These are phyloP conservation scores for Sclerurus mexicanus DNA, from an alignment of 2,113 vertebrate species.

Conservation along the genomic window DNA sequence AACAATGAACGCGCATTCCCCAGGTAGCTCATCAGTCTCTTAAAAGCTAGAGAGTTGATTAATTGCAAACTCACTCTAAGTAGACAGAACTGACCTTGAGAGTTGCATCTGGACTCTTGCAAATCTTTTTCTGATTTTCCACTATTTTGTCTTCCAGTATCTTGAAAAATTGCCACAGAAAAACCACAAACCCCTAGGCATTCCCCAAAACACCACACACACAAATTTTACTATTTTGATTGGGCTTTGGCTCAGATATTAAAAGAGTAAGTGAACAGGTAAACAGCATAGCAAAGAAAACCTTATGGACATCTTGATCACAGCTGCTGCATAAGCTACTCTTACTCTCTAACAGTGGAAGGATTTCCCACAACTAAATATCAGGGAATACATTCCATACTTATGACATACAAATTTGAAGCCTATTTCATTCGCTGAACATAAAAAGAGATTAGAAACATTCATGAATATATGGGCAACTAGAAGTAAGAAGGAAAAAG, in stretches of 20 bases:
- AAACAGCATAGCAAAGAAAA: constrained; percentile 34
- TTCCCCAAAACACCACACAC: background rate
- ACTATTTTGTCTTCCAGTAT: background rate
- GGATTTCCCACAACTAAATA: constrained; percentile 52
- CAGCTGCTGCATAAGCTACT: constrained; percentile 45
- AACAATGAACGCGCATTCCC: background rate
- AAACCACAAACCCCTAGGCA: background rate
- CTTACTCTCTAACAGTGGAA: constrained; percentile 22
- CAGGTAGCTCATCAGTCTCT: background rate
- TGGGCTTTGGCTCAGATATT: background rate
- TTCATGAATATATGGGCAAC: constrained; percentile 6
- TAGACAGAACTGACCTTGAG: constrained; percentile 5
- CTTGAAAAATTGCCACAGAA: background rate
- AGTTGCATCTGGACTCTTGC: background rate
- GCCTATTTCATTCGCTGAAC: constrained; percentile 15
- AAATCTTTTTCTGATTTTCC: background rate
- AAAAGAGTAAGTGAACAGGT: constrained; percentile 26
- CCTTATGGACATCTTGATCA: constrained; percentile 56
- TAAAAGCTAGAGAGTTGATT: background rate
- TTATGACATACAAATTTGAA: constrained; percentile 60
- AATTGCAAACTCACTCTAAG: background rate
- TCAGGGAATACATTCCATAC: constrained; percentile 63
- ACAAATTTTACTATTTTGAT: background rate
- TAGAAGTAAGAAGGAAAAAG: background rate
- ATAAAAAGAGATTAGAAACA: constrained; percentile 63